Evolutionary conservation across 2,888 invertebrate genomes (phyloP), one percentile per base, ranked within the genome.

Genomic region (Vanessa cardui): DNA sequence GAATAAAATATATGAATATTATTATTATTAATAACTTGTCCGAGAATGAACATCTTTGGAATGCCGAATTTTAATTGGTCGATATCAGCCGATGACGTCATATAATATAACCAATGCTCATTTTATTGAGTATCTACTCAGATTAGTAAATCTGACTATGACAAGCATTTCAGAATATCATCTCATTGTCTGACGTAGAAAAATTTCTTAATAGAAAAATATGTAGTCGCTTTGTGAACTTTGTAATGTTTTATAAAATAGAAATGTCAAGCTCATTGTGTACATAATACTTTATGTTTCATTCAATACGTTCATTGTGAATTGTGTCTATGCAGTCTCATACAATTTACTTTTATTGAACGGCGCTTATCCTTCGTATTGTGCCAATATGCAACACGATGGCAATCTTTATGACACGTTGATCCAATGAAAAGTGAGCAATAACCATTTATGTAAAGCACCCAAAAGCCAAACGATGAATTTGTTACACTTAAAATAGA

Each of bases 351-450:
- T 66, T 66, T 66, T 62, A 66, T 66, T 45, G 52, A 58, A 61
- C 60, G 45, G 46, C 31, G 6, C 47, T 16, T 58, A 66, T 58
- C 56, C 61, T 58, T 44, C 58, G 66, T 26, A 44, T 58, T 62
- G 66, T 62, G 66, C 66, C 66, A 62, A 66, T 64, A 64, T 64
- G 50, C 59, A 16, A 54, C 18, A 58, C 58, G 64, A 66, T 66
- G 49, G 56, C 61, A 62, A 66, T 66, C 61, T 66, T 66, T 66
- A 66, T 61, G 33, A 44, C 21, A 45, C 60, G 65, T 18, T 58
- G 26, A 59, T 47, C 20, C 26, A 64, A 39, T 50, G 50, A 64
- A 64, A 58, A 58, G 49, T 44, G 49, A 58, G 33, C 47, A 56
- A 64, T 26, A 47, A 20, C 49, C 47, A 21, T 58, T 58, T 18